Percentiles rank a stretch among this genome's conserved stretches.
These are phyloP conservation scores for Nannobrachium achirus DNA, from an alignment of 2,113 vertebrate species.

Conservation along the genomic window DNA sequence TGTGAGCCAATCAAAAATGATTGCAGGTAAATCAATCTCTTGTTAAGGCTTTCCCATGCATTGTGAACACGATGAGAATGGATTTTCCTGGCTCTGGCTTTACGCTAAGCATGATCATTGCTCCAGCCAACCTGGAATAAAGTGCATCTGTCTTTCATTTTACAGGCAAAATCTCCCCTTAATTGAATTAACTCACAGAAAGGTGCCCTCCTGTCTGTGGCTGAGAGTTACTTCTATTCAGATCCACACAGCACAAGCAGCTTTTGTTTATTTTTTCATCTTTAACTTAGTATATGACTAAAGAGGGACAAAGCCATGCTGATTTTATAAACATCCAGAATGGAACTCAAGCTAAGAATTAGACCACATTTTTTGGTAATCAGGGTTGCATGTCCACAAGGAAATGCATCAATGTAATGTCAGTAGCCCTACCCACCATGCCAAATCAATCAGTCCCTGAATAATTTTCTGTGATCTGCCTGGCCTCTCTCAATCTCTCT, in stretches of 20 bases:
- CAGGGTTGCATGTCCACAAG: background rate
- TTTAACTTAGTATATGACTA: background rate
- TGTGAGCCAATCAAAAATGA: slow-evolving; percentile 53
- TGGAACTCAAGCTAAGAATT: slow-evolving; percentile 14
- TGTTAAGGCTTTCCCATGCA: slow-evolving; percentile 36
- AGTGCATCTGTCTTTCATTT: slow-evolving; percentile 61
- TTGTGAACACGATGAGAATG: slow-evolving; percentile 16
- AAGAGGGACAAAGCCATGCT: background rate
- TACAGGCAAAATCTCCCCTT: slow-evolving; percentile 39
- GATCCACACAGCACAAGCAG: background rate
- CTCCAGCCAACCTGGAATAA: slow-evolving; percentile 34
- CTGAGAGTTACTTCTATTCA: slow-evolving; percentile 17
- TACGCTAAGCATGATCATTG: slow-evolving; percentile 34
- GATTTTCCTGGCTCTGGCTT: slow-evolving; percentile 50
- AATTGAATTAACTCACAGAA: slow-evolving; percentile 44
- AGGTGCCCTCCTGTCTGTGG: background rate
- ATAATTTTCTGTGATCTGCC: background rate
- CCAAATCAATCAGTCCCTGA: slow-evolving; percentile 14
- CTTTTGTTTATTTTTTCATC: background rate
- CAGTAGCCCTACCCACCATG: too few relatives aligned
- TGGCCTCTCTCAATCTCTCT: too few relatives aligned
- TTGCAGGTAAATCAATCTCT: slow-evolving; percentile 40
- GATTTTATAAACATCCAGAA: slow-evolving; percentile 11
- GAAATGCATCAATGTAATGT: slow-evolving; percentile 19
- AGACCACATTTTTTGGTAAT: background rate